Base-by-base conservation (phyloP, 2,113 vertebrate species). In the Bothrops jararaca region DNA sequence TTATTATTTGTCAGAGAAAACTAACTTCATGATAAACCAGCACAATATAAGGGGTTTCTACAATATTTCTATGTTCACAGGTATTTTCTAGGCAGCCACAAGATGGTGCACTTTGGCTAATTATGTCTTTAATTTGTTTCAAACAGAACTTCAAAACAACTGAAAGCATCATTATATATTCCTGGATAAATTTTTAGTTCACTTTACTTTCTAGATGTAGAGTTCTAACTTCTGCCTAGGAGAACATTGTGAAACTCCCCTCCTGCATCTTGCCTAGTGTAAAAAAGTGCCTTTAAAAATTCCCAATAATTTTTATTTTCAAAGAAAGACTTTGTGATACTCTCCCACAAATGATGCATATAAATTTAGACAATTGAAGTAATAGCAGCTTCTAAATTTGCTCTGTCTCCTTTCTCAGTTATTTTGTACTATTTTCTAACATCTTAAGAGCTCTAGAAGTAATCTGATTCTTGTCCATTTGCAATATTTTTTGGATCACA, bases 41-140 rank as follows among this genome's bases (percentile, higher is more conserved):
- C n/a, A 52, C 10, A 29, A 39, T 64, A 56, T 85, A 52, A 58
- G 42, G 74, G 1, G 50, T 48, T 24, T 13, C 9, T 0, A 3
- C 13, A 85, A 50, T 58, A 20, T 26, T 88, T n/a, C 18, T 80
- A 45, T 88, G 26, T 26, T 26, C 86, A 23, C 50, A 85, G 57
- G 85, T 89, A 29, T 96, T 95, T 93, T 74, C 69, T 54, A 18
- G 0, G 0, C 39, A 94, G 90, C 93, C 97, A 96, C 94, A 91
- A 97, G 97, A 91, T 97, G 96, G 96, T 95, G 95, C 88, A 94
- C 95, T 95, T 95, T 89, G 96, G 93, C 94, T 92, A 69, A 54
- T 91, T 95, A 92, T 50, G 34, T 42, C 80, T 26, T 34, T 42
- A 89, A 50, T 22, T 52, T 4, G 11, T 29, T 48, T 29, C 13